Evolutionary conservation across 1,140 invertebrate species (phyloP).

Genomic region (Drosophila ambigua): DNA sequence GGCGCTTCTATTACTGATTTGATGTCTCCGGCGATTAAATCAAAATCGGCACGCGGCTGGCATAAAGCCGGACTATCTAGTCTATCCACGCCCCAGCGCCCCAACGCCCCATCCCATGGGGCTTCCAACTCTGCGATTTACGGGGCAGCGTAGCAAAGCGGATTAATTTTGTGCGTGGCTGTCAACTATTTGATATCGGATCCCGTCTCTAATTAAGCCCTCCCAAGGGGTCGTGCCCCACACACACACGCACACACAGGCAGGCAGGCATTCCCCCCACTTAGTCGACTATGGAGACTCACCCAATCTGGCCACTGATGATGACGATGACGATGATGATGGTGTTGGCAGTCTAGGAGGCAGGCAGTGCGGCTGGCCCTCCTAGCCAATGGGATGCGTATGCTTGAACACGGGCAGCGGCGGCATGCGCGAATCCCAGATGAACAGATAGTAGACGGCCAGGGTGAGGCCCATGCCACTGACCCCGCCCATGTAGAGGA

Average conservation of each 20-base stretch:
- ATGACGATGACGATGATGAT: constrained; percentile 2
- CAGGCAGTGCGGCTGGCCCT: background rate
- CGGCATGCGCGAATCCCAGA: constrained; percentile 82
- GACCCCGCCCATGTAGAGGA: constrained; percentile 77
- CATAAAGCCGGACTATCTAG: constrained; percentile 7
- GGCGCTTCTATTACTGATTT: constrained; percentile 70
- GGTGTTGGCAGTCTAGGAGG: background rate
- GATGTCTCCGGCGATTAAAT: constrained; percentile 66
- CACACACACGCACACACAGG: background rate
- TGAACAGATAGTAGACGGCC: constrained; percentile 79
- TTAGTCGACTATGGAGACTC: constrained; percentile 26
- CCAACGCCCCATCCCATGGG: too few species aligned
- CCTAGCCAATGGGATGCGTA: constrained; percentile 78
- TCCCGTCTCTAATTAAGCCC: constrained; percentile 29
- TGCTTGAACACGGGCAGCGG: constrained; percentile 80
- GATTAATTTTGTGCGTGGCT: constrained; percentile 77
- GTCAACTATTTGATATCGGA: constrained; percentile 59
- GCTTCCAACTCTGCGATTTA: constrained; percentile 56
- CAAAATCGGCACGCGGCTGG: constrained; percentile 58
- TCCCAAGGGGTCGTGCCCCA: background rate
- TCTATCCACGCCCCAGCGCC: too few species aligned
- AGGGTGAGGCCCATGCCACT: constrained; percentile 73
- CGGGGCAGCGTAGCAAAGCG: constrained; percentile 60
- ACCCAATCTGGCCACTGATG: constrained; percentile 40
- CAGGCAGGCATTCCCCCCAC: too few species aligned